A percentile compares a stretch with the other conserved stretches of the same genome.
These are phyloP conservation scores for Pteromalus puparum DNA, from an alignment of 1,140 invertebrate species.

Conservation along the genomic window DNA sequence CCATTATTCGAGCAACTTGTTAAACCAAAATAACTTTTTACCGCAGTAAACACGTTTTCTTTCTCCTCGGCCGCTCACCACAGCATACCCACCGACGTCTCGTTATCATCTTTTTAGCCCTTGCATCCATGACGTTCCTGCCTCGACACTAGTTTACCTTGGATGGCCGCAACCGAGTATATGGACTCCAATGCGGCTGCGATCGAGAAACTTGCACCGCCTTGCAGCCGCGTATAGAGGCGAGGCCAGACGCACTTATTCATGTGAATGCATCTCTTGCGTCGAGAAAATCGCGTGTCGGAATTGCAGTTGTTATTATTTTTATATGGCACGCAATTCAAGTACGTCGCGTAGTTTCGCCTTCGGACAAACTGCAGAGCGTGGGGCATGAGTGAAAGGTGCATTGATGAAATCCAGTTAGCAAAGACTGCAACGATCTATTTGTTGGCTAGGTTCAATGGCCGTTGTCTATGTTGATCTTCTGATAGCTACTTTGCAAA, in stretches of 20 bases:
- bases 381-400: neutral
- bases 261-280: neutral
- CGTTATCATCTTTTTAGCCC: slow-evolving; percentile 8
- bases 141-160: slow-evolving; percentile 22
- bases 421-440: neutral
- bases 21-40: no score
- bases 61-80: neutral
- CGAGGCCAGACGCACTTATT: neutral
- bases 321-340: neutral
- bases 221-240: neutral
- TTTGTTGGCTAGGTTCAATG: neutral
- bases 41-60: neutral
- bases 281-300: neutral
- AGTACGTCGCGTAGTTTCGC: neutral
- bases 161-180: neutral
- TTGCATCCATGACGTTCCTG: neutral
- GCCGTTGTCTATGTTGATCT: neutral
- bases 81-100: neutral
- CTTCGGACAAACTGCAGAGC: neutral
- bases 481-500: neutral
- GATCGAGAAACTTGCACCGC: neutral
- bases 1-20: no score
- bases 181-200: neutral
- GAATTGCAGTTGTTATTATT: neutral
- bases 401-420: neutral